Base-by-base conservation (phyloP, 2,888 invertebrate species). In the Ormia ochracea region DNA sequence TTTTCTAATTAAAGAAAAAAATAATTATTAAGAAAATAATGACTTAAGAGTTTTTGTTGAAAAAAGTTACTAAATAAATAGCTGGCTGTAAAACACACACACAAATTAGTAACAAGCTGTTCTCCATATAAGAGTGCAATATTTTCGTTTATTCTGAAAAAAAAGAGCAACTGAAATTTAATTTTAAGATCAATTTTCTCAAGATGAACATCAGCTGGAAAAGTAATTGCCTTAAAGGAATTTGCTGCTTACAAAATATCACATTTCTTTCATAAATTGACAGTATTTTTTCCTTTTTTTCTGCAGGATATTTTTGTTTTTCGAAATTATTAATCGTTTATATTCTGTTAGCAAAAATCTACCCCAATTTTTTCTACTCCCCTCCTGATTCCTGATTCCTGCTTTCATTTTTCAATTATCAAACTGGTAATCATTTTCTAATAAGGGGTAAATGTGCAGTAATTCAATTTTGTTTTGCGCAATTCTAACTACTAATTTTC, bases 401-500 rank as follows among this genome's bases (percentile, higher is more conserved):
- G 28, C 54, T 50, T 68, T 52, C 41, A 66, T 68, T 72, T 80
- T 80, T 76, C 80, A 72, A 76, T 80, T 75, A 68, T 56, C 72
- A 38, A 52, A 12, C 17, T n/a, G 17, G 21, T 58, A 45, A 69
- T 52, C 74, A 65, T 65, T 58, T 78, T 48, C 26, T 1, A 6
- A 12, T 28, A 52, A 31, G 45, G 48, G 17, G 38, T 14, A 26
- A 68, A 48, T 21, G 19, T 10, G 4, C 9, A 26, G 58, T 75
- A 76, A 80, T 79, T 75, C 61, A 17, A 66, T 80, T 75, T 72
- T 33, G 72, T 72, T 80, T 76, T 72, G 68, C 38, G 66, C 63
- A 76, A 76, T 76, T 76, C 68, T 52, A 80, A 80, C 76, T 80
- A 76, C 66, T 72, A 66, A 80, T 76, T 80, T 48, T 79, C 38